Base-by-base conservation (phyloP, 2,888 invertebrate genomes). In the Hypsopygia costalis region DNA sequence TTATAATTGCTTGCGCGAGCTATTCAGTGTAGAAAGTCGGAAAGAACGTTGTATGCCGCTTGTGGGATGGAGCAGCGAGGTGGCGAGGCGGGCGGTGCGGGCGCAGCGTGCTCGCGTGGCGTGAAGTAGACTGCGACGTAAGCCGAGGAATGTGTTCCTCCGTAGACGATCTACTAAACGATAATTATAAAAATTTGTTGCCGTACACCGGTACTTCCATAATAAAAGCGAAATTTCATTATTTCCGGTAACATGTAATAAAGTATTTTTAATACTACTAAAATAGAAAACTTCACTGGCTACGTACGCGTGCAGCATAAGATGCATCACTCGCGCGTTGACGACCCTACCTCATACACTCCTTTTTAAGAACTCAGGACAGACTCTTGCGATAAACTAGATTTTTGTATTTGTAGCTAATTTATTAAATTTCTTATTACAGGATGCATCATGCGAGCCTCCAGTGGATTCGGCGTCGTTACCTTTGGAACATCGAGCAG, bases 381-480 rank as follows among this genome's bases (percentile, higher is more conserved):
- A n/a, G n/a, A n/a, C n/a, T n/a, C n/a, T n/a, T n/a, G n/a, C n/a
- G n/a, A n/a, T n/a, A n/a, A n/a, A 16, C 16, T 16, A 16, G 16
- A 16, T 16, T 16, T n/a, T n/a, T n/a, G n/a, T n/a, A 16, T 29
- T 29, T 11, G 11, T n/a, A 9, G 1, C 5, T 16, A 31, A 29
- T 33, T 37, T 38, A 34, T 39, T 34, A 36, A 42, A 28, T 51
- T 57, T 57, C 62, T 58, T 33, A 54, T 91, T 91, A 27, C 90
- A 95, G 95, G 92, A 92, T 86, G 94, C 92, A 73, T 90, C 90
- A 80, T 93, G 94, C 83, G 95, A 95, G 72, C 93, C 94, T 48
- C 94, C 95, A 48, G 91, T 94, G 55, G 95, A 95, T 73, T 95
- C 95, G 47, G 94, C 95, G 40, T 93, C 95, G 34, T 77, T 95